Evolutionary conservation across 2,888 invertebrate species (phyloP).

Genomic region (Acrobeloides nanus): DNA sequence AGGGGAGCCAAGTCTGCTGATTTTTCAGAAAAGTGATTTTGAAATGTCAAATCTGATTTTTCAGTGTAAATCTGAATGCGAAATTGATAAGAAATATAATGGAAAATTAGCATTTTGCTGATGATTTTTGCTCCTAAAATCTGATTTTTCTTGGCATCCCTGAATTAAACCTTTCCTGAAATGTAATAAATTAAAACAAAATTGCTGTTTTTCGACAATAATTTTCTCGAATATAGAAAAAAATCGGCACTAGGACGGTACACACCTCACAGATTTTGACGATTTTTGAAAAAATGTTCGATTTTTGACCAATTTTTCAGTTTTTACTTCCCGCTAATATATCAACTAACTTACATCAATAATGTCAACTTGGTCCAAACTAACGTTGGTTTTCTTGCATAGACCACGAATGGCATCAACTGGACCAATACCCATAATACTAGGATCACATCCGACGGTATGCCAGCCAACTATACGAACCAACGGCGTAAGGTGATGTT

Average conservation of each 20-base stretch:
- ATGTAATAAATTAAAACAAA: background rate
- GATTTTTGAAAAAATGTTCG: background rate
- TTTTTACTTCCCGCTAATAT: background rate
- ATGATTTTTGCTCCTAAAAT: too few species aligned
- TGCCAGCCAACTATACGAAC: slow-evolving; percentile 84
- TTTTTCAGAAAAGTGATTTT: too few species aligned
- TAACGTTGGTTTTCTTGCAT: slow-evolving; percentile 70
- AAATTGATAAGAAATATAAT: too few species aligned
- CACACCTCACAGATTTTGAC: background rate
- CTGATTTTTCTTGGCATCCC: too few species aligned
- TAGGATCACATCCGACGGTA: slow-evolving; percentile 82
- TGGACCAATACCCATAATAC: slow-evolving; percentile 84
- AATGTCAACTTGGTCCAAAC: slow-evolving; percentile 78
- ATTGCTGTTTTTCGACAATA: background rate
- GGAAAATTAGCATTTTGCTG: too few species aligned
- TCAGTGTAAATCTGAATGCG: too few species aligned
- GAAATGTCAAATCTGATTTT: too few species aligned
- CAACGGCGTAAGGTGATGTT: slow-evolving; percentile 74
- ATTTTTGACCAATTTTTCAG: background rate
- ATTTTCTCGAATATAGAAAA: background rate
- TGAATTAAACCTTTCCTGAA: background rate
- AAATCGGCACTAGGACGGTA: background rate
- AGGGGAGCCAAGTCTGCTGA: too few species aligned
- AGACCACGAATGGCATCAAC: slow-evolving; percentile 83
- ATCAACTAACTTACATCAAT: slow-evolving; percentile 56